A percentile compares a stretch with the other conserved stretches of the same genome.
phyloP scores from a whole-genome alignment of 2,797 vertebrate species.

The Arctocebus calabarensis region DNA sequence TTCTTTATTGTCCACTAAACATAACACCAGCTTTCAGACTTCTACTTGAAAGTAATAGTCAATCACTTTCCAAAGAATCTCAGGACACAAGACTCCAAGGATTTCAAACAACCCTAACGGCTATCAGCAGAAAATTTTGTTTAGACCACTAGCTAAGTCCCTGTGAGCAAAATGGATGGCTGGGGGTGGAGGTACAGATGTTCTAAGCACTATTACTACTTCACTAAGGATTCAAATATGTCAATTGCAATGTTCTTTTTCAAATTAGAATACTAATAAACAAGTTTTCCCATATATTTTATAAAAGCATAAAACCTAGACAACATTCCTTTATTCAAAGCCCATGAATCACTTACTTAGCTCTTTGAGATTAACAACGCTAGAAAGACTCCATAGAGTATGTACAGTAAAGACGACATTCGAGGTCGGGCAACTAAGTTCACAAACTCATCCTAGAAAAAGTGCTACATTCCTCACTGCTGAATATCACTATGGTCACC shows the following conservation, averaged over 20 bases:
- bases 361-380: background rate
- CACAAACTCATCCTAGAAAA: no score
- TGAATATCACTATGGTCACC: no score
- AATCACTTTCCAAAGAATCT: background rate
- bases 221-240: background rate
- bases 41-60: background rate
- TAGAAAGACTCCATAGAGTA: background rate
- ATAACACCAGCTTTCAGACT: background rate
- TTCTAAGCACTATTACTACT: background rate
- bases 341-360: background rate
- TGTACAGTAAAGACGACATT: background rate
- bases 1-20: background rate
- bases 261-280: background rate
- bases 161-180: background rate
- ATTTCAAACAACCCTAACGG: background rate
- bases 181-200: background rate
- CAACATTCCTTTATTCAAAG: background rate
- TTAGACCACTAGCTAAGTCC: background rate
- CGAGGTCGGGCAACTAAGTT: no score
- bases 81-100: background rate
- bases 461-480: no score
- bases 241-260: background rate
- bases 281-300: background rate
- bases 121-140: background rate
- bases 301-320: constrained; percentile 33